These are phyloP conservation scores for Amphiduros pacificus DNA, from an alignment of 2,888 invertebrate genomes.

Conservation along the genomic window DNA sequence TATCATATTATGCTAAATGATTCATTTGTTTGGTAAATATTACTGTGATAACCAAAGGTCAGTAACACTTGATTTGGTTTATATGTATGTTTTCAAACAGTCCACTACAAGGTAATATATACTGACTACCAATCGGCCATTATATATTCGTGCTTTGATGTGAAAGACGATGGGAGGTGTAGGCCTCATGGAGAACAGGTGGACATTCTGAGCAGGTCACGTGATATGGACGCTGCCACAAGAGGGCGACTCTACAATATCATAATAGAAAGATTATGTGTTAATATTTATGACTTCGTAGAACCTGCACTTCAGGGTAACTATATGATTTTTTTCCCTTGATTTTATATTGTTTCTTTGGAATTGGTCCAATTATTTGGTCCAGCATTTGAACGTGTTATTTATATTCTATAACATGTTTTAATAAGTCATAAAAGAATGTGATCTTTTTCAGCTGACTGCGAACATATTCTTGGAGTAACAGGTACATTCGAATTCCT, in stretches of 20 bases:
- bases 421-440: too few species aligned
- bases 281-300: neutral
- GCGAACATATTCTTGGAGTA: too few species aligned
- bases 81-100: neutral
- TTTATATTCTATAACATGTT: too few species aligned
- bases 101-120: neutral
- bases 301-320: neutral
- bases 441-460: too few species aligned
- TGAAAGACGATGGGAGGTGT: neutral
- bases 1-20: too few species aligned
- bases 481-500: too few species aligned
- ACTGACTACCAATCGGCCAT: neutral
- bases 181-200: neutral
- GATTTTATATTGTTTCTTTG: too few species aligned
- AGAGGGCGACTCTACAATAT: neutral
- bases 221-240: neutral
- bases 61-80: neutral
- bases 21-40: too few species aligned
- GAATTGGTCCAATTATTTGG: too few species aligned
- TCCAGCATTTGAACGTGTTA: too few species aligned
- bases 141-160: neutral
- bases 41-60: neutral
- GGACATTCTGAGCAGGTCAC: neutral
- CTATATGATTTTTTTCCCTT: too few species aligned
- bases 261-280: neutral